Base-by-base conservation (phyloP, 2,113 vertebrate species). In the Tonatia bakeri region DNA sequence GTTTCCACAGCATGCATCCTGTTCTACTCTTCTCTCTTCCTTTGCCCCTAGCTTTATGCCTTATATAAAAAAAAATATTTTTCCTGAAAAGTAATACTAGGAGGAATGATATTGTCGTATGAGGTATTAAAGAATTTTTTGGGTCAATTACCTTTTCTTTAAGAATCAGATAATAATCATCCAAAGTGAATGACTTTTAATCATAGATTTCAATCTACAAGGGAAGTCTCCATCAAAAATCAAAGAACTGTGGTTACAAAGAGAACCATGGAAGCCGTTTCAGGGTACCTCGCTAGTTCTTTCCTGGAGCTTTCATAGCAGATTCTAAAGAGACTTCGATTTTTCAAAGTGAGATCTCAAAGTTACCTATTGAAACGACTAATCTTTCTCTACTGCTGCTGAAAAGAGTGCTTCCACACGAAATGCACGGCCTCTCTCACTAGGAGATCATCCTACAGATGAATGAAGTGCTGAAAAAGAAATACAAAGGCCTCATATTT, bases 121-220 rank as follows among this genome's bases (percentile, higher is more conserved):
- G 2, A 75, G 47, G 56, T 54, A 88, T 47, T 65, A 90, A 91
- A 91, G 72, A 31, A 31, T 77, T 95, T 94, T 4, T 50, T 91
- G 80, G 31, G 36, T 94, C 45, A 88, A 47, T 72, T 81, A 92
- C 5, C 7, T 95, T 95, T 64, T 81, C 40, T 90, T 59, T 87
- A 69, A 82, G 15, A 96, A 54, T 90, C 94, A 96, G 54, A 77
- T 47, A 61, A 61, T 38, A 80, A 65, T 19, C 4, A 73, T 83
- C 52, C 38, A 65, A 88, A 96, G 56, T 38, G 67, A 67, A 87
- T 16, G 14, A 40, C 22, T 94, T 91, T 90, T 82, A 77, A 92
- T 85, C 87, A 85, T 28, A 80, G 14, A 86, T 61, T 69, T 96
- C 79, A 6, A 54, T 59, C 67, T 91, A 33, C 11, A 0, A 91